These are phyloP conservation scores for Aplysia californica DNA, from an alignment of 1,140 invertebrate genomes.

Conservation along the genomic window DNA sequence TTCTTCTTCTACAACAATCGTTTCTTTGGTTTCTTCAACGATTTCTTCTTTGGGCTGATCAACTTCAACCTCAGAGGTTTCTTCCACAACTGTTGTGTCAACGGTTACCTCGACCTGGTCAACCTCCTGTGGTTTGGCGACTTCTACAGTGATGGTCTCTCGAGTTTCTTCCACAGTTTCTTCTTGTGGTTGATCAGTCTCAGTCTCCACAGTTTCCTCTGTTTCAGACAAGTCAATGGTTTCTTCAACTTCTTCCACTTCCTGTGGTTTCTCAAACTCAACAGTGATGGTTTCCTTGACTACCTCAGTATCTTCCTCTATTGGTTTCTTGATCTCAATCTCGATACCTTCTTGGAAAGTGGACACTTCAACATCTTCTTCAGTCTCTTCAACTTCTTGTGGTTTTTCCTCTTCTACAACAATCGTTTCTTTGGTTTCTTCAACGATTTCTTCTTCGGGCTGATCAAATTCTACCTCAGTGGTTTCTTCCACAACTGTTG, in stretches of 20 bases:
- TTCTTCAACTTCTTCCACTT: slow-evolving; percentile 28
- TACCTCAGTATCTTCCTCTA: slow-evolving; percentile 24
- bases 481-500: slow-evolving; percentile 33
- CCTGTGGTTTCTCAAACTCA: slow-evolving; percentile 28
- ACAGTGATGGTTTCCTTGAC: slow-evolving; percentile 11
- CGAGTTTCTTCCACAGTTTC: slow-evolving; percentile 19
- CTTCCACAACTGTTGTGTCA: background rate
- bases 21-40: background rate
- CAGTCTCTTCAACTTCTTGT: too few relatives aligned
- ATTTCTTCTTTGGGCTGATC: slow-evolving; percentile 2
- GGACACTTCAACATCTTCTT: slow-evolving; percentile 29
- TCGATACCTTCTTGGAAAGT: slow-evolving; percentile 10
- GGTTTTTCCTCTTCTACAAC: slow-evolving; percentile 22
- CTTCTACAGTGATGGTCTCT: slow-evolving; percentile 27
- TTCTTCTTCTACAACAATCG: slow-evolving; percentile 4
- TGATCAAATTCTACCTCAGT: slow-evolving; percentile 22
- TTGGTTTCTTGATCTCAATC: slow-evolving; percentile 19
- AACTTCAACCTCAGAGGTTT: background rate
- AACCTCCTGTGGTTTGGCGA: too few relatives aligned
- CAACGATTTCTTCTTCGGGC: slow-evolving; percentile 17
- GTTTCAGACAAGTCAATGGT: background rate
- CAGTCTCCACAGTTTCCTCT: slow-evolving; percentile 11
- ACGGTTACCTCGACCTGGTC: too few relatives aligned
- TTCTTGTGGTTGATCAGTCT: slow-evolving; percentile 17
- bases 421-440: slow-evolving; percentile 26